Conservation (phyloP, 2,797 vertebrate genomes). For the Nyctibius grandis region DNA sequence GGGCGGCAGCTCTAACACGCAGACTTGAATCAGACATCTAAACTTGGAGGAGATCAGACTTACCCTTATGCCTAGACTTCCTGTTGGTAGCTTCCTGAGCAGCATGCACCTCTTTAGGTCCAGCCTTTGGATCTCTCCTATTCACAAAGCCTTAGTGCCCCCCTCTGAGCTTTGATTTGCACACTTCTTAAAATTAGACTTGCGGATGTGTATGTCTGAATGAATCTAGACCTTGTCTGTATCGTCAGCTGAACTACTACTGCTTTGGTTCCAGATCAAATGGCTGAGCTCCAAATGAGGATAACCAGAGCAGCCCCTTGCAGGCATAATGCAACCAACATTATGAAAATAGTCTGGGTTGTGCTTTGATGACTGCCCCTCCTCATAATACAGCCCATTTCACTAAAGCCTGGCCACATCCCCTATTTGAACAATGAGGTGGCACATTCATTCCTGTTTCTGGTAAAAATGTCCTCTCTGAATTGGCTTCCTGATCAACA, state of each 20-base stretch:
- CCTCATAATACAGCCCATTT: background rate
- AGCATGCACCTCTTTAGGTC: background rate
- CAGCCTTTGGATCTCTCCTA: background rate
- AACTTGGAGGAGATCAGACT: background rate
- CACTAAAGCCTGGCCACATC: background rate
- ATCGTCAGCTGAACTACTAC: background rate
- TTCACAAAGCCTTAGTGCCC: background rate
- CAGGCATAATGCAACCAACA: background rate
- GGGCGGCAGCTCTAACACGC: background rate
- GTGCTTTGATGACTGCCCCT: background rate
- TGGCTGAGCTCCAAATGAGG: background rate
- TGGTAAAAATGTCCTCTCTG: background rate
- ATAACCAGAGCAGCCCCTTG: background rate
- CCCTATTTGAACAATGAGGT: background rate
- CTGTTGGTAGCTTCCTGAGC: background rate
- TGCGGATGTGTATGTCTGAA: background rate
- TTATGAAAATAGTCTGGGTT: background rate
- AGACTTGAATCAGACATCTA: background rate
- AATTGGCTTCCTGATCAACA: background rate
- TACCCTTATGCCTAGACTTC: background rate
- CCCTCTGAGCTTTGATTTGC: background rate
- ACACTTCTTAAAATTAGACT: background rate
- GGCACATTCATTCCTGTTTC: background rate
- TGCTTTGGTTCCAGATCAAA: background rate
- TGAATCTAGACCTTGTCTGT: background rate